Percentiles rank a stretch among this genome's conserved stretches.
phyloP scores from a whole-genome alignment of 2,113 vertebrate genomes.

The Laticauda colubrina region DNA sequence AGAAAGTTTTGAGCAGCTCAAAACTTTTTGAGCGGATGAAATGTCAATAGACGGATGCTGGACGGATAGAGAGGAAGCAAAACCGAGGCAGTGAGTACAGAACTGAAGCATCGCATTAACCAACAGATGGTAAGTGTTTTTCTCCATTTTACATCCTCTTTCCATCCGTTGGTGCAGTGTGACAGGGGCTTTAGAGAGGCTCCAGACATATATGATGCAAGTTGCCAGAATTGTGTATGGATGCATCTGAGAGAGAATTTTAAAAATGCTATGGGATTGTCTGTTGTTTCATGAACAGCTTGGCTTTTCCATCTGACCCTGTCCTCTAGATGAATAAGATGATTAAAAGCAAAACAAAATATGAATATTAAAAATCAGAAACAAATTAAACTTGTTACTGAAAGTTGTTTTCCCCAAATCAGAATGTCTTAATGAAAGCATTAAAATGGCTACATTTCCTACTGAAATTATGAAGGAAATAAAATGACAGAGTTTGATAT shows the following conservation, averaged over 20 bases:
- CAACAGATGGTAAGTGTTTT: no score
- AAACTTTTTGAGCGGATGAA: no score
- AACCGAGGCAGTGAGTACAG: no score
- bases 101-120: no score
- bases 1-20: no score
- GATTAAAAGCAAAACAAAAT: background rate
- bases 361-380: background rate
- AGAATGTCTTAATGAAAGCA: background rate
- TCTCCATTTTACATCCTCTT: no score
- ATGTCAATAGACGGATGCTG: no score
- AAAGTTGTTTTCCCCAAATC: background rate
- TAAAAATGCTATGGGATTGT: background rate
- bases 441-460: background rate
- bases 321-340: background rate
- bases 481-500: background rate
- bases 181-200: no score
- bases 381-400: background rate
- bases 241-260: background rate
- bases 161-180: no score
- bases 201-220: background rate
- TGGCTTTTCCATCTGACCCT: background rate
- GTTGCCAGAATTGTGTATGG: background rate
- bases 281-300: background rate
- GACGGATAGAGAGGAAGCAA: no score
- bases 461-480: background rate